Conservation (phyloP, 2,797 vertebrate genomes). For the Bradypodion ventrale region DNA sequence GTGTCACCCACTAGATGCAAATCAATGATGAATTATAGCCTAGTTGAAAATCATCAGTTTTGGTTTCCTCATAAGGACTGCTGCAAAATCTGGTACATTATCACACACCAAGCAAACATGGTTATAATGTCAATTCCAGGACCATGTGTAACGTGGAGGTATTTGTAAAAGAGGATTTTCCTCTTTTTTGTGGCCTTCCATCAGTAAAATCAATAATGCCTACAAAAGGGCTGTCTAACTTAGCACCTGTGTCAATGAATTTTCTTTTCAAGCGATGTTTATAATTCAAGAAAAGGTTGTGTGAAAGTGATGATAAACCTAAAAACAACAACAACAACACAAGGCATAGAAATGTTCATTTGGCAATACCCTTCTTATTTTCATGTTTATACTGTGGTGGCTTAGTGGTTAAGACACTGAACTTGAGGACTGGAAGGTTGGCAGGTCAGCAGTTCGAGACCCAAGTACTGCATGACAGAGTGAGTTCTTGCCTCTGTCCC, state of each 20-base stretch:
- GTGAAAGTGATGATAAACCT: not conserved
- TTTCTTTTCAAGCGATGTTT: not conserved
- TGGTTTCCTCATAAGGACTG: not conserved
- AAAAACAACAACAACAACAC: no score
- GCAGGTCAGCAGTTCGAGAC: no score
- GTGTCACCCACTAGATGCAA: not conserved
- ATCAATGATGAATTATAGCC: not conserved
- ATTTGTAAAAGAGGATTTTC: slow-evolving; percentile 4
- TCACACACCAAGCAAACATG: not conserved
- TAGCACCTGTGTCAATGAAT: not conserved
- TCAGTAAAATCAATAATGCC: not conserved
- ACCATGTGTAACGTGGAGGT: not conserved
- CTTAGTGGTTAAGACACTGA: no score
- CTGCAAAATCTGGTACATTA: not conserved
- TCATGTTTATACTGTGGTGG: not conserved
- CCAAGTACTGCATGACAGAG: no score
- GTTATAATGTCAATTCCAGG: not conserved
- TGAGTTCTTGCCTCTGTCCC: no score
- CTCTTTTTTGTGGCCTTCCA: not conserved
- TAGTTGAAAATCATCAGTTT: not conserved
- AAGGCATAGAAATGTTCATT: not conserved
- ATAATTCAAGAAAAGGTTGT: not conserved
- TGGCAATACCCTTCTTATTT: not conserved
- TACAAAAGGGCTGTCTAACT: not conserved
- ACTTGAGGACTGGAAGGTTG: no score